phyloP scores from a whole-genome alignment of 2,888 invertebrate genomes.

The Zhengitettix transpicula region DNA sequence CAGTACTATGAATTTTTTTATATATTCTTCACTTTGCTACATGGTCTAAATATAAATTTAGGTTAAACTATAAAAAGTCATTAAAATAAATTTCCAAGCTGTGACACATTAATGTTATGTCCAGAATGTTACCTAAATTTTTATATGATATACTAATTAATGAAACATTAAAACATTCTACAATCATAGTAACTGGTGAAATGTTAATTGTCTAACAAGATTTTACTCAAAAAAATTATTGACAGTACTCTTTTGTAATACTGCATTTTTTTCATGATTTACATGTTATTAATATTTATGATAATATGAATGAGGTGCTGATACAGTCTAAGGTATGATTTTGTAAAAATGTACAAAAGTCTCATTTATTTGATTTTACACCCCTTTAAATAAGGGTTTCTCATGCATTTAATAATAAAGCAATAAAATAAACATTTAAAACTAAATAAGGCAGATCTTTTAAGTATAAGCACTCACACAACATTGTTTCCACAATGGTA shows the following conservation, averaged over 20 bases:
- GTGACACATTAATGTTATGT: slow-evolving; percentile 5
- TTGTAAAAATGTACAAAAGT: slow-evolving; percentile 13
- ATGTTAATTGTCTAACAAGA: too few relatives aligned
- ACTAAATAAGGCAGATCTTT: too few relatives aligned
- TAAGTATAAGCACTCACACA: too few relatives aligned
- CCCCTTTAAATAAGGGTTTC: too few relatives aligned
- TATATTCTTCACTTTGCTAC: not conserved
- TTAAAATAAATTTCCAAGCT: slow-evolving; percentile 6
- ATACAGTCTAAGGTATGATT: slow-evolving; percentile 5
- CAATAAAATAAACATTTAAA: too few relatives aligned
- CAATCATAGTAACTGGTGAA: slow-evolving; percentile 3
- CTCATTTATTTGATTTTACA: slow-evolving; percentile 2
- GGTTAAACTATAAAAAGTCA: not conserved
- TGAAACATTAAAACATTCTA: not conserved
- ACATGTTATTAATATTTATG: not conserved
- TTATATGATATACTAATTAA: slow-evolving; percentile 1
- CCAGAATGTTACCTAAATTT: slow-evolving; percentile 1
- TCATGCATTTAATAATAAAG: too few relatives aligned
- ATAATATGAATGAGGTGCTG: not conserved
- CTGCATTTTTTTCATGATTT: too few relatives aligned
- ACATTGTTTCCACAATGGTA: too few relatives aligned
- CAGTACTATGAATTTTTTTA: slow-evolving; percentile 1
- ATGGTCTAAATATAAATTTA: slow-evolving; percentile 1
- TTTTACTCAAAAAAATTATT: too few relatives aligned
- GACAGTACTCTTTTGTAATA: too few relatives aligned